These are phyloP conservation scores for Drosophila prosaltans DNA, from an alignment of 1,140 invertebrate genomes.

Conservation along the genomic window DNA sequence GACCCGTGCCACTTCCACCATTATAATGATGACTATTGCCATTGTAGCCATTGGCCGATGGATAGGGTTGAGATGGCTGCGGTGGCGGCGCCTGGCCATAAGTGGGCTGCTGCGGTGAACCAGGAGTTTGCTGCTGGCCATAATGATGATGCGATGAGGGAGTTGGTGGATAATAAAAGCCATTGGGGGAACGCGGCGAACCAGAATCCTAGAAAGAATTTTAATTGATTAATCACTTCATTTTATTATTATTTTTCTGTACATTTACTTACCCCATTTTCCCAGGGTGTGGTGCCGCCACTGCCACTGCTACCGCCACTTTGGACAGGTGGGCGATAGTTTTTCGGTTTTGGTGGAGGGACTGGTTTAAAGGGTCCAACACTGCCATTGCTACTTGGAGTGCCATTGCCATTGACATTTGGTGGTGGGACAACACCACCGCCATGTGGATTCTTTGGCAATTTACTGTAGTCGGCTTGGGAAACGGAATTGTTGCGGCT, in stretches of 20 bases:
- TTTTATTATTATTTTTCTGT: not conserved
- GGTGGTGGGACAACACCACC: slow-evolving; percentile 58
- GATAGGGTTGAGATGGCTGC: slow-evolving; percentile 52
- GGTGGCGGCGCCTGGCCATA: slow-evolving; percentile 69
- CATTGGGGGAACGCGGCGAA: slow-evolving; percentile 80
- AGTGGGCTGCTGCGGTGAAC: slow-evolving; percentile 60
- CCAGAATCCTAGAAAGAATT: slow-evolving; percentile 60
- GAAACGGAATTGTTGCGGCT: slow-evolving; percentile 85
- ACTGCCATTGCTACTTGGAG: slow-evolving; percentile 78
- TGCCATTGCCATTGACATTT: slow-evolving; percentile 59
- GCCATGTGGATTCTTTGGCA: slow-evolving; percentile 74
- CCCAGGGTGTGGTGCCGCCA: slow-evolving; percentile 69
- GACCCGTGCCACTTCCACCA: slow-evolving; percentile 80
- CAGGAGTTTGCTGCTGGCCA: slow-evolving; percentile 50
- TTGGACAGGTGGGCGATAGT: slow-evolving; percentile 89
- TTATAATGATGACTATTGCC: slow-evolving; percentile 80
- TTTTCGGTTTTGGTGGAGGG: slow-evolving; percentile 95
- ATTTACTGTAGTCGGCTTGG: slow-evolving; percentile 84
- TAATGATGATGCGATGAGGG: slow-evolving; percentile 84
- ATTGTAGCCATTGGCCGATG: slow-evolving; percentile 72
- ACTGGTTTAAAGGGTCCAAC: slow-evolving; percentile 91
- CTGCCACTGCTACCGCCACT: slow-evolving; percentile 68
- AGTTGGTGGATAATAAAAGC: slow-evolving; percentile 82
- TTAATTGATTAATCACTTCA: not conserved
- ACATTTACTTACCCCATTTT: slow-evolving; percentile 80